Evolutionary conservation across 2,888 invertebrate species (phyloP).

Genomic region (Trissolcus japonicus): DNA sequence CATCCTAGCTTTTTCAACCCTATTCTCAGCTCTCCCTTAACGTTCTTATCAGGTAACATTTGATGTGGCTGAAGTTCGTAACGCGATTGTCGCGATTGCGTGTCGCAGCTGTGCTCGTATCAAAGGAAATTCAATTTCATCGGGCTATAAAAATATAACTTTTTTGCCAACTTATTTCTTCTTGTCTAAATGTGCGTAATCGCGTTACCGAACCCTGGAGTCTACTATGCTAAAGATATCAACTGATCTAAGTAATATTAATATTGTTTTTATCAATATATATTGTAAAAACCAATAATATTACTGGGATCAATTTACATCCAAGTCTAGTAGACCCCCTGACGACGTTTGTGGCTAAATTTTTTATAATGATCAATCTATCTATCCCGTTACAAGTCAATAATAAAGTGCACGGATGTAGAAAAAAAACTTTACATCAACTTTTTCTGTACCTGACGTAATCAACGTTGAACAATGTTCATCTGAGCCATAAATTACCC

Average conservation of each 20-base stretch:
- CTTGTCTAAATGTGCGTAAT: conserved; percentile 14
- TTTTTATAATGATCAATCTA: conserved; percentile 17
- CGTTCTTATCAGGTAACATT: conserved; percentile 54
- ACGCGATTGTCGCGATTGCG: conserved; percentile 37
- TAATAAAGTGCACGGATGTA: conserved; percentile 20
- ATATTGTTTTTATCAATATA: too few relatives aligned
- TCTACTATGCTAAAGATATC: too few relatives aligned
- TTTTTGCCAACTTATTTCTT: conserved; percentile 28
- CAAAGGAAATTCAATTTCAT: conserved; percentile 47
- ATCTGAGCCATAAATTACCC: too few relatives aligned
- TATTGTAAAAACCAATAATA: too few relatives aligned
- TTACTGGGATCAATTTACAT: too few relatives aligned
- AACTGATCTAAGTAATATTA: too few relatives aligned
- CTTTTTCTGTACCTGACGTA: too few relatives aligned
- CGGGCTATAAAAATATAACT: conserved; percentile 46
- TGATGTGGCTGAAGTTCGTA: conserved; percentile 48
- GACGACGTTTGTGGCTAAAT: conserved; percentile 13
- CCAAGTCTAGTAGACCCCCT: background rate
- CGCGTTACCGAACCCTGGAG: conserved; percentile 16
- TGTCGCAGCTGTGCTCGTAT: conserved; percentile 24
- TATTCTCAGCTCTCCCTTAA: conserved; percentile 28
- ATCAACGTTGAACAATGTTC: too few relatives aligned
- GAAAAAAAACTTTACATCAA: too few relatives aligned
- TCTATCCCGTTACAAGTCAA: conserved; percentile 40
- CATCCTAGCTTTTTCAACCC: conserved; percentile 3